Conservation (phyloP, 2,797 vertebrate species). For the Podarcis lilfordi region DNA sequence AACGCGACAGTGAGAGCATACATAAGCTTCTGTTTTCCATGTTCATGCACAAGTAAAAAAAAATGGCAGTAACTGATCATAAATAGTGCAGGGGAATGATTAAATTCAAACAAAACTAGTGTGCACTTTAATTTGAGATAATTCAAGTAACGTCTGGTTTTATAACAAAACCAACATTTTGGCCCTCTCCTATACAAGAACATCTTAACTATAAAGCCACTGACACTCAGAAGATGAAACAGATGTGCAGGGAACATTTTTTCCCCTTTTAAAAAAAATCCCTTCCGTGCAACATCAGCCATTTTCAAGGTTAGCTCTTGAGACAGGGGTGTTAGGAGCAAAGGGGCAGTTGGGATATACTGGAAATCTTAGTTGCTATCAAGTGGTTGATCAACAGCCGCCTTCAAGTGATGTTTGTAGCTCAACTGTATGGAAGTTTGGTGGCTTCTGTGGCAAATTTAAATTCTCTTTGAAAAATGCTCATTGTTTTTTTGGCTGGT, state of each 20-base stretch:
- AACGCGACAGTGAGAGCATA: slow-evolving; percentile 25
- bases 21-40: slow-evolving; percentile 43
- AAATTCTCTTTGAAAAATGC: slow-evolving; percentile 30
- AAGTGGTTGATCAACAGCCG: slow-evolving; percentile 7
- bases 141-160: slow-evolving; percentile 44
- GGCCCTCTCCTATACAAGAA: slow-evolving; percentile 11
- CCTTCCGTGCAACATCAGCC: slow-evolving; percentile 48
- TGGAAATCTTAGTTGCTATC: slow-evolving; percentile 47
- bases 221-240: slow-evolving; percentile 38
- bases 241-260: slow-evolving; percentile 27
- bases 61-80: slow-evolving; percentile 56
- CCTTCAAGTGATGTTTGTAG: slow-evolving; percentile 44
- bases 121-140: slow-evolving; percentile 32
- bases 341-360: background rate
- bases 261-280: slow-evolving; percentile 48
- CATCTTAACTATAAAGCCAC: background rate
- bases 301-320: slow-evolving; percentile 65
- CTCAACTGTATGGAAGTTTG: slow-evolving; percentile 56
- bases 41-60: slow-evolving; percentile 46
- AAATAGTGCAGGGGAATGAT: slow-evolving; percentile 58
- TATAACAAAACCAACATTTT: background rate
- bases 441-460: slow-evolving; percentile 52
- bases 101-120: slow-evolving; percentile 43
- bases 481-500: slow-evolving; percentile 50
- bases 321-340: background rate